These are phyloP conservation scores for Cynodonichthys magdalenae DNA, from an alignment of 2,797 vertebrate species.

Conservation along the genomic window DNA sequence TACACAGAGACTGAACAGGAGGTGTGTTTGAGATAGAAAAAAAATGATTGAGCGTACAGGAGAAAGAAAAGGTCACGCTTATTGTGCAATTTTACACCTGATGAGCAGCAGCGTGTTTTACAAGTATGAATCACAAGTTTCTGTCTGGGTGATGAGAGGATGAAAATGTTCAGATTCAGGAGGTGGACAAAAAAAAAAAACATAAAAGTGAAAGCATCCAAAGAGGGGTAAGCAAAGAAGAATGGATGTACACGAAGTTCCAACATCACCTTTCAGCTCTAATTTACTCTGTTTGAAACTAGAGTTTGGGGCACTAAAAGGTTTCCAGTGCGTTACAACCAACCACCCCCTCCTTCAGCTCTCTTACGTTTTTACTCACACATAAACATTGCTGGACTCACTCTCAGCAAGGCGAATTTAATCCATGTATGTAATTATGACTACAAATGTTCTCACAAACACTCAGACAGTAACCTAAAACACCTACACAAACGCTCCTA, in stretches of 20 bases:
- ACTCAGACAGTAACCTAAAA: slow-evolving; percentile 61
- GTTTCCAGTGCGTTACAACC: slow-evolving; percentile 47
- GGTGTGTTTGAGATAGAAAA: slow-evolving; percentile 44
- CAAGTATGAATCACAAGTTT: slow-evolving; percentile 71
- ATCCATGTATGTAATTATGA: slow-evolving; percentile 57
- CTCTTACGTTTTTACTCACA: slow-evolving; percentile 2
- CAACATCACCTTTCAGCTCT: slow-evolving; percentile 75
- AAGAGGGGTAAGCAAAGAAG: slow-evolving; percentile 25
- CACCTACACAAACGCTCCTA: slow-evolving; percentile 62
- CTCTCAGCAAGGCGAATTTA: slow-evolving; percentile 47
- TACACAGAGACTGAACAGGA: slow-evolving; percentile 32
- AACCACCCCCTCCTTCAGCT: neutral
- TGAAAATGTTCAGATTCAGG: slow-evolving; percentile 17
- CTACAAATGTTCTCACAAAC: slow-evolving; percentile 66
- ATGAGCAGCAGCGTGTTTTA: slow-evolving; percentile 77
- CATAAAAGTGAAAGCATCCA: slow-evolving; percentile 34
- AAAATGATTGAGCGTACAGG: slow-evolving; percentile 21
- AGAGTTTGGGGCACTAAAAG: slow-evolving; percentile 70
- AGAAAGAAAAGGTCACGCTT: slow-evolving; percentile 37
- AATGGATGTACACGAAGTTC: slow-evolving; percentile 47
- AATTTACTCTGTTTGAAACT: slow-evolving; percentile 82
- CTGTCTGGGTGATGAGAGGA: slow-evolving; percentile 55
- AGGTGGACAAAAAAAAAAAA: slow-evolving; percentile 17
- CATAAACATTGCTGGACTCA: slow-evolving; percentile 42
- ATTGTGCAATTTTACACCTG: slow-evolving; percentile 77